Conservation (phyloP, 30 jellyfish, hydroid and myxozoan species). For the Pseudorhiza aurosa region DNA sequence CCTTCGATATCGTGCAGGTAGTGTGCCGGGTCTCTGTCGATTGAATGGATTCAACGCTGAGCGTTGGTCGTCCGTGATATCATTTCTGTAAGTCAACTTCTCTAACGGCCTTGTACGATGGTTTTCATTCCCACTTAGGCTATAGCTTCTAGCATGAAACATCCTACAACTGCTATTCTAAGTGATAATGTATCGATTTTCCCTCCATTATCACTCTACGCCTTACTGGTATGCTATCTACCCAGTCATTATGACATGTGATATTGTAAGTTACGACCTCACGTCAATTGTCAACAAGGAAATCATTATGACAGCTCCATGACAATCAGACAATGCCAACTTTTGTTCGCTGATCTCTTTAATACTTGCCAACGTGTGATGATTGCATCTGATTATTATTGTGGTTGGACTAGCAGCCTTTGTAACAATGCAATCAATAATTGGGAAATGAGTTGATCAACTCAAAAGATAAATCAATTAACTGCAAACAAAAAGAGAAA, state of each 20-base stretch:
- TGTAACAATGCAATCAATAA: too few species aligned
- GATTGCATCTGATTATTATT: too few species aligned
- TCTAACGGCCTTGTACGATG: conserved; percentile 3
- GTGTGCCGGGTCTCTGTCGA: conserved; percentile 69
- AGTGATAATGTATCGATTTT: background rate
- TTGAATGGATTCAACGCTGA: conserved; percentile 59
- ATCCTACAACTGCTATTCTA: conserved; percentile 1
- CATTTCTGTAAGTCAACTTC: conserved; percentile 56
- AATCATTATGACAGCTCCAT: background rate
- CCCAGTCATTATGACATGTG: background rate
- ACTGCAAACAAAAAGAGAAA: too few species aligned
- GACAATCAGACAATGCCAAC: background rate
- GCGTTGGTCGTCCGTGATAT: conserved; percentile 50
- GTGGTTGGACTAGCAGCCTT: too few species aligned
- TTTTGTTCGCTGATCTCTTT: background rate
- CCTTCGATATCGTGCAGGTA: conserved; percentile 66
- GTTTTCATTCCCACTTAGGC: conserved; percentile 22
- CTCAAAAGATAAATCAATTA: too few species aligned
- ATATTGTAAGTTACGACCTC: background rate
- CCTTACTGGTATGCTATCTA: background rate
- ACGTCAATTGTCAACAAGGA: conserved; percentile 6
- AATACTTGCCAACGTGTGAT: too few species aligned
- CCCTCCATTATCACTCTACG: background rate
- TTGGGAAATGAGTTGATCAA: too few species aligned
- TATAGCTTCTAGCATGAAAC: conserved; percentile 66